A percentile compares a stretch with the other conserved stretches of the same genome.
Conservation (phyloP, 2,797 vertebrate species). For the Phrynocephalus guinanensis region DNA sequence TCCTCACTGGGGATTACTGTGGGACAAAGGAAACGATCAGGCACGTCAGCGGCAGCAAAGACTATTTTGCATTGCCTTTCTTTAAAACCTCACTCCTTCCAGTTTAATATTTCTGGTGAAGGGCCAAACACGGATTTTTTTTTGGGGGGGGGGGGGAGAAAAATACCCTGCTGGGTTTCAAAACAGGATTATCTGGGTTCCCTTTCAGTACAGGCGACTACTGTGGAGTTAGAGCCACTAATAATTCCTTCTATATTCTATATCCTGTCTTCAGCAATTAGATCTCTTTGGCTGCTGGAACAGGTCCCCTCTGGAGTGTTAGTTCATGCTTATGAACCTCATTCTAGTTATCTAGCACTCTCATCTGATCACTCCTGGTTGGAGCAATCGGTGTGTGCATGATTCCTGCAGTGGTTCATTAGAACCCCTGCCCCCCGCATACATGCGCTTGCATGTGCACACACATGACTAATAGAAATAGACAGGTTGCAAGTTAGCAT, state of each 20-base stretch:
- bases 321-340: not conserved
- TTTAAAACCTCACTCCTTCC: not conserved
- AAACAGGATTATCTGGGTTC: not conserved
- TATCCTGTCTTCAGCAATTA: not conserved
- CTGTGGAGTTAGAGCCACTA: conserved; percentile 2
- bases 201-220: not conserved
- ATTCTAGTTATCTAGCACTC: not conserved
- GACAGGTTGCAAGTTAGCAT: too few species aligned
- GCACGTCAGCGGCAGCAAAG: not conserved
- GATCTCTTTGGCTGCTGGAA: not conserved
- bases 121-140: not conserved
- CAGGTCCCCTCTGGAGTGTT: not conserved
- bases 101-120: not conserved
- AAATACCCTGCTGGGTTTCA: not conserved
- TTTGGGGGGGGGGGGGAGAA: too few species aligned
- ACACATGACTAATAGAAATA: too few species aligned
- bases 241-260: conserved; percentile 12
- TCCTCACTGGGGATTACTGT: not conserved
- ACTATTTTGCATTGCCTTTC: not conserved
- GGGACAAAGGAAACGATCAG: not conserved
- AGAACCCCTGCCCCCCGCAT: not conserved
- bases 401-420: not conserved
- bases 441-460: too few species aligned
- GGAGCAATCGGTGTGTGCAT: not conserved
- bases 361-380: not conserved